Evolutionary conservation across 2,797 vertebrate species (phyloP).

Genomic region (Poeciliopsis infans): DNA sequence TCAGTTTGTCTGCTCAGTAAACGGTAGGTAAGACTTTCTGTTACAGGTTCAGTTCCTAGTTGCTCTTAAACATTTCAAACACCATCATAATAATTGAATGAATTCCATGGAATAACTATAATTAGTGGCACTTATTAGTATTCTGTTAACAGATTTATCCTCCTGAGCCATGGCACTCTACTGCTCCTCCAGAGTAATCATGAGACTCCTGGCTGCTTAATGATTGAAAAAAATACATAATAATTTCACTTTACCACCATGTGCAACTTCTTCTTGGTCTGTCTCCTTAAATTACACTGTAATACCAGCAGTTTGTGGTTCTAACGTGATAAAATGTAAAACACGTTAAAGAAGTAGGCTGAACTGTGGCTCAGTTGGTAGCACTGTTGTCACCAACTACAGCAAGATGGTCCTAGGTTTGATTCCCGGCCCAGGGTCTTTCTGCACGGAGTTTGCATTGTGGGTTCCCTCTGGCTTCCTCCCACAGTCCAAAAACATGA

Average conservation of each 20-base stretch:
- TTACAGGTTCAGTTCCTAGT: not conserved
- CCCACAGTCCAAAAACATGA: too few species aligned
- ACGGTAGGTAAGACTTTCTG: slow-evolving; percentile 39
- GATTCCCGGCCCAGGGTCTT: too few species aligned
- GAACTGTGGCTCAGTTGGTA: too few species aligned
- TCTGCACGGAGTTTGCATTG: too few species aligned
- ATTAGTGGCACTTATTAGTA: not conserved
- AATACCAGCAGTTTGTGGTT: not conserved
- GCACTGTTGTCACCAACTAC: too few species aligned
- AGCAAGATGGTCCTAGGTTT: too few species aligned
- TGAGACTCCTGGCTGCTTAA: not conserved
- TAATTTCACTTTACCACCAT: not conserved
- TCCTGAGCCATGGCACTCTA: too few species aligned
- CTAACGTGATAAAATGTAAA: not conserved
- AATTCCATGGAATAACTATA: not conserved
- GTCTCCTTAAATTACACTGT: not conserved
- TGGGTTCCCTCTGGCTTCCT: too few species aligned
- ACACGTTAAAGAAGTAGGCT: too few species aligned
- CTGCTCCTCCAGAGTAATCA: not conserved
- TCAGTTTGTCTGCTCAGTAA: slow-evolving; percentile 8
- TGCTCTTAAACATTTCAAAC: not conserved
- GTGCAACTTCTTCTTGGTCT: not conserved
- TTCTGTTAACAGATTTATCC: not conserved
- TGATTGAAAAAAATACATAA: not conserved
- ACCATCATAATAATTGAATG: not conserved